Conservation (phyloP, 2,888 invertebrate species). For the Chelonus formosanus region DNA sequence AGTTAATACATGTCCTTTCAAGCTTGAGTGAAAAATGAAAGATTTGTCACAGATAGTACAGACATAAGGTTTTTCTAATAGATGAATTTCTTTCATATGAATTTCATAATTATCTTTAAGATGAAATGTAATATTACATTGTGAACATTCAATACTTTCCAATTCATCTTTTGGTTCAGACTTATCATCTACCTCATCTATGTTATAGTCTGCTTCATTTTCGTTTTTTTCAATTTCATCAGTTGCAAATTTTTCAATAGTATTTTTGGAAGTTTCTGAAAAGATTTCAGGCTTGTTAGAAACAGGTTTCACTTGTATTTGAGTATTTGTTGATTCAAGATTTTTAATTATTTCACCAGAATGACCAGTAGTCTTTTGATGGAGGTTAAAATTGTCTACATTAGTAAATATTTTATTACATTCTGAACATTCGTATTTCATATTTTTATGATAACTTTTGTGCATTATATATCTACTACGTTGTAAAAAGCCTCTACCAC, state of each 20-base stretch:
- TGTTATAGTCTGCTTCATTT: too few species aligned
- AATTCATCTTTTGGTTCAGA: slow-evolving; percentile 1
- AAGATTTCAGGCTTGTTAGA: too few species aligned
- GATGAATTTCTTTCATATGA: slow-evolving; percentile 70
- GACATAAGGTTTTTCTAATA: slow-evolving; percentile 68
- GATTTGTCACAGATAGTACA: slow-evolving; percentile 71
- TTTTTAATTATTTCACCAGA: slow-evolving; percentile 66
- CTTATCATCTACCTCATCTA: slow-evolving; percentile 8
- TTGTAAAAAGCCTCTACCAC: slow-evolving; percentile 67
- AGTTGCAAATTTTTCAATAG: slow-evolving; percentile 32
- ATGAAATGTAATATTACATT: slow-evolving; percentile 71
- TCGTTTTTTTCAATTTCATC: slow-evolving; percentile 6
- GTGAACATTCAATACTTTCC: slow-evolving; percentile 63
- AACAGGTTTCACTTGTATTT: too few species aligned
- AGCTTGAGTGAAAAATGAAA: slow-evolving; percentile 72
- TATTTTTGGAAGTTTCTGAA: too few species aligned
- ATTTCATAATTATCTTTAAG: slow-evolving; percentile 71
- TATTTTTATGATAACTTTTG: slow-evolving; percentile 70
- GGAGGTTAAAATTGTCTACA: slow-evolving; percentile 67
- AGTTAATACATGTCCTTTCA: slow-evolving; percentile 69
- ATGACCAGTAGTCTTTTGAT: slow-evolving; percentile 70
- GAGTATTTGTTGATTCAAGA: slow-evolving; percentile 26
- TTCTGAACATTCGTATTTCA: slow-evolving; percentile 70
- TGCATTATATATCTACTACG: slow-evolving; percentile 65
- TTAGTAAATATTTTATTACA: slow-evolving; percentile 67